Evolutionary conservation across 2,888 invertebrate genomes (phyloP).

Genomic region (Argynnis bischoffii): DNA sequence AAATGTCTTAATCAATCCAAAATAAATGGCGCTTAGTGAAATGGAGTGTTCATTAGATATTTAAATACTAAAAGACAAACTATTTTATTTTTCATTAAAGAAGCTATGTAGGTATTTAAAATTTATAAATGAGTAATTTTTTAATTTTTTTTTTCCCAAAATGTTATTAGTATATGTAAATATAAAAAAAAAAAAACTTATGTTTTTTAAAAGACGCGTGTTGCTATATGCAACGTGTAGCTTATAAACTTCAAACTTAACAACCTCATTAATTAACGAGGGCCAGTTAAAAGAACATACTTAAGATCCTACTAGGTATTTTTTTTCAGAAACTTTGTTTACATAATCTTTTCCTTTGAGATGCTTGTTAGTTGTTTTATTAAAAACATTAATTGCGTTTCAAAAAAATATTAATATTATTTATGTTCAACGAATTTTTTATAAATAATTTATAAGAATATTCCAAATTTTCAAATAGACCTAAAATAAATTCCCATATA

Average conservation of each 20-base stretch:
- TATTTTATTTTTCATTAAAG: no score
- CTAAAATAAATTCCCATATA: no score
- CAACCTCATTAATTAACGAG: constrained; percentile 14
- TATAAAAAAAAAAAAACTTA: background rate
- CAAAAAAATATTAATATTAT: background rate
- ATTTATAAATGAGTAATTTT: no score
- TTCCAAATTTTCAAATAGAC: no score
- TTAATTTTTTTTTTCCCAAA: no score
- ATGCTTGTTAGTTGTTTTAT: background rate
- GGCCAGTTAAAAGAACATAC: constrained; percentile 14
- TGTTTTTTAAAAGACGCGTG: background rate
- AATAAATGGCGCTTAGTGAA: no score
- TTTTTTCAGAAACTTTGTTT: constrained; percentile 10
- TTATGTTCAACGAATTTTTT: background rate
- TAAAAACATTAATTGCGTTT: no score
- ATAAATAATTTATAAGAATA: background rate
- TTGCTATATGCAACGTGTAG: constrained; percentile 9
- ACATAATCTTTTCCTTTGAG: background rate
- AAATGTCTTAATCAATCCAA: no score
- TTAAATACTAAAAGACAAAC: no score
- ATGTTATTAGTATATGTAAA: background rate
- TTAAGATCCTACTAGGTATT: constrained; percentile 3
- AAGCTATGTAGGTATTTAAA: no score
- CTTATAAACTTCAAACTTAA: constrained; percentile 16
- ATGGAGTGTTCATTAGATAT: no score